A percentile compares a stretch with the other conserved stretches of the same genome.
These are phyloP conservation scores for Leptopilina myrica DNA, from an alignment of 2,888 invertebrate genomes.

Conservation along the genomic window DNA sequence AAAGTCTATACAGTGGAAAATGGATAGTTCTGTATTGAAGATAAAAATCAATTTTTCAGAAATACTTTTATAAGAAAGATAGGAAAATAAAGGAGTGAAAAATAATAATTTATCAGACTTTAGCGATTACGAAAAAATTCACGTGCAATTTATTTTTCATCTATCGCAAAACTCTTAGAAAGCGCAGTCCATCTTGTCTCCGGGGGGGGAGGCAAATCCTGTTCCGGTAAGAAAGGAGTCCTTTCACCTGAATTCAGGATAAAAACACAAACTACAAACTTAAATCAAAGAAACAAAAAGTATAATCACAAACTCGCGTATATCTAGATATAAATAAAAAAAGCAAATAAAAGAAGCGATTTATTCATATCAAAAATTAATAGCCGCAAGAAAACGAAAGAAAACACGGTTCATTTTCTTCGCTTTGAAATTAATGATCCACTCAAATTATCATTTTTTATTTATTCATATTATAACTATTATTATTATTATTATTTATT, in stretches of 20 bases:
- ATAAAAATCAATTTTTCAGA: no score
- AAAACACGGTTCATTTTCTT: background rate
- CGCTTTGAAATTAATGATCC: no score
- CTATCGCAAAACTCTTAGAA: slow-evolving; percentile 15
- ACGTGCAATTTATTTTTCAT: slow-evolving; percentile 11
- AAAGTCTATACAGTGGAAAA: no score
- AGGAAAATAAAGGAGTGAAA: background rate
- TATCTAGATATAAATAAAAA: background rate
- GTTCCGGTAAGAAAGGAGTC: slow-evolving; percentile 33
- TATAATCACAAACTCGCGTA: background rate
- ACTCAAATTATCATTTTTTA: no score
- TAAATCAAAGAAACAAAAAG: slow-evolving; percentile 7
- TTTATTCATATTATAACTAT: no score
- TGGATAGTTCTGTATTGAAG: no score
- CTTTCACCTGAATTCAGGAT: slow-evolving; percentile 35
- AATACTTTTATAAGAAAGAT: background rate
- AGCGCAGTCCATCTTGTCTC: slow-evolving; percentile 34
- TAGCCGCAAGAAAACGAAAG: background rate
- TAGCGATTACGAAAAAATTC: background rate
- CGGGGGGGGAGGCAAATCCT: slow-evolving; percentile 19
- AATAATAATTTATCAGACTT: slow-evolving; percentile 22
- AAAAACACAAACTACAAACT: slow-evolving; percentile 21
- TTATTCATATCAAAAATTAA: background rate
- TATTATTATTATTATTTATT: no score
- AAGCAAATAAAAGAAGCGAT: background rate